phyloP scores from a whole-genome alignment of 1,140 invertebrate species.

The Himalopsyche phryganea region DNA sequence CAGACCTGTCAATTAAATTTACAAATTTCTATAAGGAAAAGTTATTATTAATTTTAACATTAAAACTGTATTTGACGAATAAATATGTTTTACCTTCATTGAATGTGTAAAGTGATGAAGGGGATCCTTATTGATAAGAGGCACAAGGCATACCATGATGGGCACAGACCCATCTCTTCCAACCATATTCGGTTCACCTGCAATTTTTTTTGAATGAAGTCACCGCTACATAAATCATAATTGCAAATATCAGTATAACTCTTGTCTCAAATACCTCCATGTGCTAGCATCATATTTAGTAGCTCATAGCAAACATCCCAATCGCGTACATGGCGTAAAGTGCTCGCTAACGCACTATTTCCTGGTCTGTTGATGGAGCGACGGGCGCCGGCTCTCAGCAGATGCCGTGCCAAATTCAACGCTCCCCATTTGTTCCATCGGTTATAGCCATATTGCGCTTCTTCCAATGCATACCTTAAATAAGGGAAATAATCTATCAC shows the following conservation, averaged over 20 bases:
- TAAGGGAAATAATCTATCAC: background rate
- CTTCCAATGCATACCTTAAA: conserved; percentile 62
- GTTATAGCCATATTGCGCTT: conserved; percentile 65
- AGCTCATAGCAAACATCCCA: conserved; percentile 74
- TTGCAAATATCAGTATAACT: too few relatives aligned
- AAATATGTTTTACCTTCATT: conserved; percentile 71
- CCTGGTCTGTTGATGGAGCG: conserved; percentile 67
- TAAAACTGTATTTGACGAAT: too few relatives aligned
- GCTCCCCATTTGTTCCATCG: conserved; percentile 73
- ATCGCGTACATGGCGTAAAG: conserved; percentile 68
- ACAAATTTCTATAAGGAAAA: too few relatives aligned
- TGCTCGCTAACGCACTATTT: conserved; percentile 68
- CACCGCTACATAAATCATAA: too few relatives aligned
- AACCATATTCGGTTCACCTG: conserved; percentile 64
- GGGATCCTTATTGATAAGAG: conserved; percentile 72
- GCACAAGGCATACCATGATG: conserved; percentile 70
- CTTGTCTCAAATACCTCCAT: conserved; percentile 61
- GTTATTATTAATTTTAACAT: too few relatives aligned
- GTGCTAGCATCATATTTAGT: conserved; percentile 65
- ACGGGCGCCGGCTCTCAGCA: conserved; percentile 63
- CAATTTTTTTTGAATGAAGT: too few relatives aligned
- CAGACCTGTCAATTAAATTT: conserved; percentile 57
- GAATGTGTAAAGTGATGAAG: conserved; percentile 70
- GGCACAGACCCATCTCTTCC: conserved; percentile 69
- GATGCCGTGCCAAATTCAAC: conserved; percentile 60